phyloP scores from a whole-genome alignment of 2,797 vertebrate species.

The Amazona ochrocephala region DNA sequence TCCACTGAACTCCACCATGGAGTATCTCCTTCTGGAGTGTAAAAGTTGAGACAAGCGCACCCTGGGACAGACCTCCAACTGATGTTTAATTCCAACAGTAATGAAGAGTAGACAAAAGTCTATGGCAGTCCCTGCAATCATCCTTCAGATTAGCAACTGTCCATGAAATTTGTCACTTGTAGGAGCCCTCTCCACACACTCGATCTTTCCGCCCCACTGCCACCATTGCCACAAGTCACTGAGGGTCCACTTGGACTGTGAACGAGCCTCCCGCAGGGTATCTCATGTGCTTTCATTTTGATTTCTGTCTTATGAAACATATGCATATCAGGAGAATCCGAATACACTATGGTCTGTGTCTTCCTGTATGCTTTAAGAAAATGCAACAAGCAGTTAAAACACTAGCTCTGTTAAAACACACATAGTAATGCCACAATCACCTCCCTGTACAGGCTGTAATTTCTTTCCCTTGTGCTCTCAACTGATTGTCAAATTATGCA shows the following conservation, averaged over 20 bases:
- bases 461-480: neutral
- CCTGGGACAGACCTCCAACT: neutral
- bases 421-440: neutral
- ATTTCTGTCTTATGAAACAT: neutral
- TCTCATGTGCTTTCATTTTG: neutral
- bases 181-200: neutral
- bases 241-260: neutral
- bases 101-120: neutral
- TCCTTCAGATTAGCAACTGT: neutral
- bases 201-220: neutral
- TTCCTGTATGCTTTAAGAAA: neutral
- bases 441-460: neutral
- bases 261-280: neutral
- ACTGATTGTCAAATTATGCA: neutral
- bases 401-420: neutral
- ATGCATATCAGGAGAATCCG: neutral
- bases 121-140: rapidly evolving
- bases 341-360: neutral
- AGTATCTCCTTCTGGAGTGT: neutral
- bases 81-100: rapidly evolving
- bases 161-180: neutral
- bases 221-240: rapidly evolving
- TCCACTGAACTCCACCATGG: neutral
- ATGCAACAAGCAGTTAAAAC: neutral
- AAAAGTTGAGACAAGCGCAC: neutral